Evolutionary conservation across 2,113 vertebrate genomes (phyloP), one percentile per base, ranked within the genome.

Genomic region (Platichthys stellatus): DNA sequence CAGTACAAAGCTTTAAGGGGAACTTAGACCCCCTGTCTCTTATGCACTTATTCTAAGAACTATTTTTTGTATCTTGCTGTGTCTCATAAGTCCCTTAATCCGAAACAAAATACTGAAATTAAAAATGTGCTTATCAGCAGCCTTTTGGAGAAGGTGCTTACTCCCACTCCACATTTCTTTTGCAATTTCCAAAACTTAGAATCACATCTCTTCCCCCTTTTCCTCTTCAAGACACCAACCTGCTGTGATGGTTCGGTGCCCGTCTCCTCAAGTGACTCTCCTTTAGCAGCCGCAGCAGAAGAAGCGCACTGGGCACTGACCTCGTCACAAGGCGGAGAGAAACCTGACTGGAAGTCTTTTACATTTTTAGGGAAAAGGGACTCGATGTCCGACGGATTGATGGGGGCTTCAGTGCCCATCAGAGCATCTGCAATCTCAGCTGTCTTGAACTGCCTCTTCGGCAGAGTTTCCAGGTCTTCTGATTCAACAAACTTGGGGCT

Each of bases 381-480:
- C 64, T 96, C 81, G 2, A 96, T 83, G 38, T 86, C 90, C 14
- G 91, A 91, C 3, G 92, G 80, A 73, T 84, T 88, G 8, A 95
- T 81, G 0, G 90, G 83, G 0, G 83, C 73, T 15, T 90, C 95
- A 0, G 91, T 93, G 23, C 94, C 93, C 94, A 95, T 93, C 86
- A 95, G 92, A 0, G 96, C 94, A 43, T 96, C 94, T 0, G 95
- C 95, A 0, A 96, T 96, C 82, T 96, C 96, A 0, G 94, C 95
- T 0, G 93, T 95, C 66, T 93, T 93, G 69, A 95, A 96, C 87
- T 93, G 95, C 63, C 86, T 88, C 76, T 89, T 91, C 0, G 86
- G 81, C 12, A 71, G 72, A 43, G 81, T 70, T 26, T 84, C 84
- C 6, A 83, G 0, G 0, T 93, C 85, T 7, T 89, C 86, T 1